Conservation (phyloP, 2,113 vertebrate genomes). For the Oreochromis tanganicae region DNA sequence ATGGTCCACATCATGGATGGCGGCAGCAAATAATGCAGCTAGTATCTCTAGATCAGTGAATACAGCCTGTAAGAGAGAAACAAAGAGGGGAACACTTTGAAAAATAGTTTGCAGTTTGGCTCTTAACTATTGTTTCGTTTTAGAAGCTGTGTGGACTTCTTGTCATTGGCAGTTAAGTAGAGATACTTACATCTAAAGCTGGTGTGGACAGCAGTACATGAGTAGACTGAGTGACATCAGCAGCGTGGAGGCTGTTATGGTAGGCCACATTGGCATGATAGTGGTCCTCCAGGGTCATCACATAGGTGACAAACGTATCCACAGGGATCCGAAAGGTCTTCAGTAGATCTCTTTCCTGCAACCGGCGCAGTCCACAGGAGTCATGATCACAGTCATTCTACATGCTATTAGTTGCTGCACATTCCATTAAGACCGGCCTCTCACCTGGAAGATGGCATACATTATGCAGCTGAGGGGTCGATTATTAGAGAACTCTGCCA, state of each 20-base stretch:
- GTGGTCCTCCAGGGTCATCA: conserved; percentile 90
- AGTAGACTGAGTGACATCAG: conserved; percentile 90
- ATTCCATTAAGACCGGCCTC: neutral
- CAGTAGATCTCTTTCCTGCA: conserved; percentile 85
- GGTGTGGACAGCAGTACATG: conserved; percentile 89
- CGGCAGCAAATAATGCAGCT: conserved; percentile 87
- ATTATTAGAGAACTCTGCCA: conserved; percentile 86
- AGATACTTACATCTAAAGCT: conserved; percentile 80
- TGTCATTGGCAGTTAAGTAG: neutral
- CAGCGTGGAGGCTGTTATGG: conserved; percentile 92
- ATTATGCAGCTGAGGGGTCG: conserved; percentile 88
- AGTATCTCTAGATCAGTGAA: conserved; percentile 92
- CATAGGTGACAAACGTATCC: conserved; percentile 87
- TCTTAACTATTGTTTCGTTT: neutral
- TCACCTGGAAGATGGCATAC: conserved; percentile 89
- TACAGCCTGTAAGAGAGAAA: conserved; percentile 74
- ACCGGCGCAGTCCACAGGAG: neutral
- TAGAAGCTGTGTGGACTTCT: neutral
- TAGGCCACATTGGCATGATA: conserved; percentile 92
- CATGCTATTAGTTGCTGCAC: neutral
- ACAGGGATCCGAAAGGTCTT: conserved; percentile 88
- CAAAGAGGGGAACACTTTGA: neutral
- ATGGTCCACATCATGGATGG: conserved; percentile 93
- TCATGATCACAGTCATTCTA: neutral
- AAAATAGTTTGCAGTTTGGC: neutral